Conservation (phyloP, 1,140 invertebrate species). For the Theocolax elegans region DNA sequence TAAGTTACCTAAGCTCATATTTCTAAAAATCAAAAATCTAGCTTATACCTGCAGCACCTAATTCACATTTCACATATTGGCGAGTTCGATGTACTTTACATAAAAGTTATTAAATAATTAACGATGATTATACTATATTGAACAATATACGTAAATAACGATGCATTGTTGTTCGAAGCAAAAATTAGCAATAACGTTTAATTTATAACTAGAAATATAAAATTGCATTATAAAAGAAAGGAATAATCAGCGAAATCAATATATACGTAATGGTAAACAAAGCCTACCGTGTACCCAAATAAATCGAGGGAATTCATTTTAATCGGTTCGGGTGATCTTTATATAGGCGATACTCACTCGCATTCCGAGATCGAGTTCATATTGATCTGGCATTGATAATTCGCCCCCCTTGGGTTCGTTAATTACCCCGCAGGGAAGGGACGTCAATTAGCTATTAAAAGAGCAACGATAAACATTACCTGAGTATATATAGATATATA, state of each 20-base stretch:
- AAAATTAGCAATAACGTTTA: background rate
- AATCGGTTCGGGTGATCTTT: background rate
- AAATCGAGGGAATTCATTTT: slow-evolving; percentile 10
- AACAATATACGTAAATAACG: too few relatives aligned
- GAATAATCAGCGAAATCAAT: too few relatives aligned
- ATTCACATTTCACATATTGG: background rate
- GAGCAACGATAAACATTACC: background rate
- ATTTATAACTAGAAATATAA: background rate
- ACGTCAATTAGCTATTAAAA: slow-evolving; percentile 30
- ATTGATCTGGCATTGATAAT: slow-evolving; percentile 20
- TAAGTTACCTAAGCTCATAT: background rate
- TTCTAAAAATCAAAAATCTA: background rate
- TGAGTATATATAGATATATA: too few relatives aligned
- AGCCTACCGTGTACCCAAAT: background rate
- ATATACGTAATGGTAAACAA: background rate
- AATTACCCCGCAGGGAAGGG: background rate
- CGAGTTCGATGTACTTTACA: slow-evolving; percentile 2
- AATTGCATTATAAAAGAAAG: too few relatives aligned
- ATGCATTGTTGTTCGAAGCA: too few relatives aligned
- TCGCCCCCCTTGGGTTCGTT: background rate
- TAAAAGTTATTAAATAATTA: too few relatives aligned
- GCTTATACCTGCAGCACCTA: background rate
- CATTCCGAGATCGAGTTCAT: background rate
- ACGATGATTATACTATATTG: too few relatives aligned
- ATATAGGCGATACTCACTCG: background rate